Conservation (phyloP, 2,113 vertebrate genomes). For the Lathamus discolor region DNA sequence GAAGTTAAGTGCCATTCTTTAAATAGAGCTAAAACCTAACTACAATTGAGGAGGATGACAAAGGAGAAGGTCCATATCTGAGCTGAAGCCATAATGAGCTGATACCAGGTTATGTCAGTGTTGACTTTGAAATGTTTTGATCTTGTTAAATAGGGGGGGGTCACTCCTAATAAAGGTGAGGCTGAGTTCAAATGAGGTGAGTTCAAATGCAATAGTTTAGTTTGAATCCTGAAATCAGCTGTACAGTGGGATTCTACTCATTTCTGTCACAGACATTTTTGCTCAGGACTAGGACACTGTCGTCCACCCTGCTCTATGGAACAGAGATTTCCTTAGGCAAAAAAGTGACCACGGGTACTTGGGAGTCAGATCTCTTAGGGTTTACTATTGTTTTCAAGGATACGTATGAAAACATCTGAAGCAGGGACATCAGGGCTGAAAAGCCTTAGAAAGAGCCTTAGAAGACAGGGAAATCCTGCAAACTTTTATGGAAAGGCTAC, state of each 20-base stretch:
- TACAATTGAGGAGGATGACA: neutral
- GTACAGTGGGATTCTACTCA: neutral
- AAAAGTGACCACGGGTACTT: neutral
- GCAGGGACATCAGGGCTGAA: neutral
- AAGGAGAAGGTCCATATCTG: neutral
- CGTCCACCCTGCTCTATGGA: neutral
- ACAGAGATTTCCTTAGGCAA: constrained; percentile 35
- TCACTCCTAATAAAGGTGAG: neutral
- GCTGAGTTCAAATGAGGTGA: neutral
- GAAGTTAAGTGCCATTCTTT: neutral
- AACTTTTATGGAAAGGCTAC: neutral
- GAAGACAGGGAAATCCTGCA: neutral
- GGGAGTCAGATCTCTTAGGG: neutral
- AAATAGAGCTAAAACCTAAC: neutral
- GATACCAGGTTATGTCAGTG: neutral
- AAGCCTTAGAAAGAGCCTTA: neutral
- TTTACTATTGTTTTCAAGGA: neutral
- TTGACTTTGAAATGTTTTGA: neutral
- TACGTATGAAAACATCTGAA: neutral
- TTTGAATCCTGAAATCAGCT: constrained; percentile 4
- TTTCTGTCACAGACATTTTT: neutral
- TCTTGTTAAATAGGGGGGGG: neutral
- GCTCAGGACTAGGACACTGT: neutral
- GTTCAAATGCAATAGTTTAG: neutral
- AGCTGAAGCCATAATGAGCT: neutral